A percentile compares a stretch with the other conserved stretches of the same genome.
Evolutionary conservation across 1,140 invertebrate species (phyloP).

Genomic region (Dryas iulia): DNA sequence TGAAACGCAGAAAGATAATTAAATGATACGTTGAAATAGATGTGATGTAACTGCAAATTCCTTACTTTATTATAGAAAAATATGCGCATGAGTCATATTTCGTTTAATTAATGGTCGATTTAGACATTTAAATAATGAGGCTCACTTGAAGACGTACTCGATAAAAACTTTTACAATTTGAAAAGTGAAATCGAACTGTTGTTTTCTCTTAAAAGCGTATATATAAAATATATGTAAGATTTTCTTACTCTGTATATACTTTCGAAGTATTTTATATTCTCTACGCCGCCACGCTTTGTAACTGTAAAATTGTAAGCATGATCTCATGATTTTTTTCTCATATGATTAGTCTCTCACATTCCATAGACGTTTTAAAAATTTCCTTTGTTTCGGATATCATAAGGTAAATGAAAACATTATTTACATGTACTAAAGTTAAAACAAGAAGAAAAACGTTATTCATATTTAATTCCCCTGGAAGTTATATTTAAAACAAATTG

Average conservation of each 20-base stretch:
- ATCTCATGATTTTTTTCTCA: neutral
- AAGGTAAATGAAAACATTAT: neutral
- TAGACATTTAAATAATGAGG: neutral
- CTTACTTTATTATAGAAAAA: neutral
- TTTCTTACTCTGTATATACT: neutral
- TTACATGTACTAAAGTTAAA: no score
- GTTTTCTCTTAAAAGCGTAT: neutral
- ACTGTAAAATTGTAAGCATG: neutral
- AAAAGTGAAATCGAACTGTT: neutral
- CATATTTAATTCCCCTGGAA: no score
- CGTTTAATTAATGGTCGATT: neutral
- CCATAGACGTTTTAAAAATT: neutral
- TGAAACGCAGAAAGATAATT: neutral
- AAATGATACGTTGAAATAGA: neutral
- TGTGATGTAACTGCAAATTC: neutral
- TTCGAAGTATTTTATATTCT: neutral
- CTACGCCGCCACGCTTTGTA: neutral
- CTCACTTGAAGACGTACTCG: neutral
- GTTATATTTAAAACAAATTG: no score
- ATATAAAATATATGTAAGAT: neutral
- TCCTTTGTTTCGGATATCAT: neutral
- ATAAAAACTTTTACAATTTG: neutral
- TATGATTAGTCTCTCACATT: no score
- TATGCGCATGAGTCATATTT: neutral
- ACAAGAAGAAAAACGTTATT: no score